Evolutionary conservation across 2,113 vertebrate genomes (phyloP), one percentile per base, ranked within the genome.

Genomic region (Ailurus styani): DNA sequence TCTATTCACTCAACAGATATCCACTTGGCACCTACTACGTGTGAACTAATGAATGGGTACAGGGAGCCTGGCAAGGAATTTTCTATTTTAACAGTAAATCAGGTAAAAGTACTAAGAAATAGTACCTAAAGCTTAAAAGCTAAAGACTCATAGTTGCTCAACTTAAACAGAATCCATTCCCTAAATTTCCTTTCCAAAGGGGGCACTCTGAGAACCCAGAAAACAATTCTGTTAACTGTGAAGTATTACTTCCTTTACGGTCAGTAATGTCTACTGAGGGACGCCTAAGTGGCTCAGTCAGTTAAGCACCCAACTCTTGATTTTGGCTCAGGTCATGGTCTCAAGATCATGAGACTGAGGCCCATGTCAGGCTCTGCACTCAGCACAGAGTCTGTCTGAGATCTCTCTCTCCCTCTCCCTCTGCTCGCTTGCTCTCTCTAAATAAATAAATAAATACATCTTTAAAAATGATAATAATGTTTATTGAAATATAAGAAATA

Each of bases 41-140:
- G 55, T 75, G 87, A 68, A 62, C 50, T 68, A 85, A 70, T 29
- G 40, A 11, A 40, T 29, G 29, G 47, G 50, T 17, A 15, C 17
- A 37, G 29, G 40, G 37, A 3, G 18, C 18, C 21, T 54, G 68
- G 54, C 55, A 86, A 88, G 31, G 31, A 72, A 77, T 85, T 70
- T 90, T 94, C 87, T 50, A 60, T 64, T 64, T 79, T 88, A 94
- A 93, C 6, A 91, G 15, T 81, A 91, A 88, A 77, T 83, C 34
- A 42, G 25, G 29, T 88, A 23, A 34, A 96, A 86, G 25, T 79
- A 20, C n/a, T n/a, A 54, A 96, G 21, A 95, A 95, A 87, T 3
- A 78, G 40, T 34, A 83, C 9, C 42, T 1, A 95, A 11, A 64
- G 7, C 27, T 83, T 89, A 66, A 84, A 91, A 87, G n/a, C 13